These are phyloP conservation scores for Geotrypetes seraphini DNA, from an alignment of 2,797 vertebrate genomes.

Conservation along the genomic window DNA sequence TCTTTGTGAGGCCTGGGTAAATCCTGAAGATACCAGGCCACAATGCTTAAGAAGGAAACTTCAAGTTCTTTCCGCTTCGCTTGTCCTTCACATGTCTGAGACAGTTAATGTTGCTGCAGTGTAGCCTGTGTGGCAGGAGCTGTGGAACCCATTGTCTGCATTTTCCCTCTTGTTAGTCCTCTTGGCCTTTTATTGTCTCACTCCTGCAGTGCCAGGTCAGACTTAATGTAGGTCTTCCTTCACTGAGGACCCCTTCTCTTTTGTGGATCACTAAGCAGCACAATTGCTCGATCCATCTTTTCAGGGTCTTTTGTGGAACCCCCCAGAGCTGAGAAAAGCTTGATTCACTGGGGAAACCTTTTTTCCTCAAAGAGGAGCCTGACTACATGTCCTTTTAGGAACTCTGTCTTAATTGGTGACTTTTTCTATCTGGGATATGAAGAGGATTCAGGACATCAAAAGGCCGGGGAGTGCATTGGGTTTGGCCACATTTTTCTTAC, in stretches of 20 bases:
- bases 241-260: constrained; percentile 53
- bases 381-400: constrained; percentile 55
- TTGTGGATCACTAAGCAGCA: constrained; percentile 83
- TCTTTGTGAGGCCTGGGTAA: constrained; percentile 42
- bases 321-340: constrained; percentile 64
- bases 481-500: constrained; percentile 39
- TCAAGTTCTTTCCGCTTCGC: constrained; percentile 54
- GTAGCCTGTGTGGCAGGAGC: constrained; percentile 41
- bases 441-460: constrained; percentile 70
- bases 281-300: constrained; percentile 78
- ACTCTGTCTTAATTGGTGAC: constrained; percentile 56
- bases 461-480: constrained; percentile 39
- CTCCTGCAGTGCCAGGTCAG: constrained; percentile 63
- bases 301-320: constrained; percentile 65
- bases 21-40: constrained; percentile 44
- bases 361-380: constrained; percentile 57
- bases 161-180: constrained; percentile 62
- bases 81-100: constrained; percentile 59
- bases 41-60: constrained; percentile 53
- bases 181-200: constrained; percentile 67
- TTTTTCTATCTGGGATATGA: constrained; percentile 63
- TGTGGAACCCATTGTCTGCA: constrained; percentile 47
- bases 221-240: constrained; percentile 60
- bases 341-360: constrained; percentile 66
- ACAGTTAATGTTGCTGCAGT: constrained; percentile 47